Base-by-base conservation (phyloP, 2,888 invertebrate genomes). In the Mechanitis messenoides region DNA sequence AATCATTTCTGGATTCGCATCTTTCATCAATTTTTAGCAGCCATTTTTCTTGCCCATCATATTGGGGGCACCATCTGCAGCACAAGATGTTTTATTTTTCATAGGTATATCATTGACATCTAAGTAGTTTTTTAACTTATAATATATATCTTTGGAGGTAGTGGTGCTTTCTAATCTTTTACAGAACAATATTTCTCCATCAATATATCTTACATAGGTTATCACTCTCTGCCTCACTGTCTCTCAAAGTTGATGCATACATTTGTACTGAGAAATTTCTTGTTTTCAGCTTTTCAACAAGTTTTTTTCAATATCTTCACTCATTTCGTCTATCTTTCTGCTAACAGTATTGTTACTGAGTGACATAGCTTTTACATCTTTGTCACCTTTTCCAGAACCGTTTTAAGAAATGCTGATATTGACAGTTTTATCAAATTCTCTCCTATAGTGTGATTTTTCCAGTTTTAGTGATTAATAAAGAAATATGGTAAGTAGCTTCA, bases 131-230 rank as follows among this genome's bases (percentile, higher is more conserved):
- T 46, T 59, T 59, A 45, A 59, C 46, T 59, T 46, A 55, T 59
- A 55, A 55, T 50, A 60, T 55, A 60, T 58, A 50, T 58, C 45
- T 45, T 47, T 54, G 20, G 58, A 57, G 45, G 47, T 47, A 38
- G 55, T 55, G 47, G 47, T 58, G 38, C 58, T 54, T 58, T 58
- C 55, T 55, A 57, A 58, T 56, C n/a, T 62, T 62, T 55, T 62
- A 53, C 56, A 62, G 53, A 62, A 62, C 55, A 58, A 62, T 45
- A 56, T 56, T 60, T 60, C 60, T 58, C 55, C 55, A 58, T 63
- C 57, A 63, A 63, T 63, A 57, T 59, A 59, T 60, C 63, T 56
- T 63, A 63, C 63, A 60, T 59, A 59, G n/a, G 59, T 46, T 54
- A 61, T 58, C 45, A 61, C 38, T 56, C 54, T 54, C n/a, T n/a